These are phyloP conservation scores for Gobio occitaniae DNA, from an alignment of 2,797 vertebrate species.

Conservation along the genomic window DNA sequence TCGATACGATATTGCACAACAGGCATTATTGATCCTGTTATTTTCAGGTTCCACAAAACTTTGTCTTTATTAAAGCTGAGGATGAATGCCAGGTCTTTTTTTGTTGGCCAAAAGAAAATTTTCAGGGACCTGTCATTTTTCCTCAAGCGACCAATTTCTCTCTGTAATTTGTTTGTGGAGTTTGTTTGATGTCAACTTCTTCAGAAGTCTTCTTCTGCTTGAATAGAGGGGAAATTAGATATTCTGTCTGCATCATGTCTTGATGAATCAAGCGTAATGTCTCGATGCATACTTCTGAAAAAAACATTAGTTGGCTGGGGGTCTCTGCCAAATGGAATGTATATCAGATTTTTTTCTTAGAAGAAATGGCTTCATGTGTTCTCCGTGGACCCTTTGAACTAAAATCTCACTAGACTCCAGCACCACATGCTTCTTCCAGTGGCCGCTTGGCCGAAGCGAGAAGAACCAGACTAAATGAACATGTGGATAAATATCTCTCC, in stretches of 20 bases:
- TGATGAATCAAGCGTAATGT: constrained; percentile 22
- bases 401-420: constrained; percentile 33
- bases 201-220: constrained; percentile 8
- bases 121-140: constrained; percentile 10
- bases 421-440: background rate
- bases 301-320: constrained; percentile 24
- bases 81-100: constrained; percentile 3
- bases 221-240: constrained; percentile 17
- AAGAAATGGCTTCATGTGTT: constrained; percentile 24
- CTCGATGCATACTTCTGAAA: constrained; percentile 2
- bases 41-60: background rate
- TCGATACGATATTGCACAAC: background rate
- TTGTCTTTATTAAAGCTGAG: constrained; percentile 22
- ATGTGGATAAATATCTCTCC: background rate
- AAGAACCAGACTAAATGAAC: constrained; percentile 12
- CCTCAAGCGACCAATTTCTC: constrained; percentile 15
- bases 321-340: constrained; percentile 36
- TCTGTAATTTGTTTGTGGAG: constrained; percentile 22
- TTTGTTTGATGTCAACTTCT: constrained; percentile 39
- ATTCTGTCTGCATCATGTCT: constrained; percentile 31
- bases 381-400: constrained; percentile 37
- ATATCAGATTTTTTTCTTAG: constrained; percentile 34
- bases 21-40: constrained; percentile 11
- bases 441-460: constrained; percentile 2
- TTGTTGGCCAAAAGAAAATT: constrained; percentile 11